Evolutionary conservation across 2,888 invertebrate species (phyloP).

Genomic region (Drosophila phalerata): DNA sequence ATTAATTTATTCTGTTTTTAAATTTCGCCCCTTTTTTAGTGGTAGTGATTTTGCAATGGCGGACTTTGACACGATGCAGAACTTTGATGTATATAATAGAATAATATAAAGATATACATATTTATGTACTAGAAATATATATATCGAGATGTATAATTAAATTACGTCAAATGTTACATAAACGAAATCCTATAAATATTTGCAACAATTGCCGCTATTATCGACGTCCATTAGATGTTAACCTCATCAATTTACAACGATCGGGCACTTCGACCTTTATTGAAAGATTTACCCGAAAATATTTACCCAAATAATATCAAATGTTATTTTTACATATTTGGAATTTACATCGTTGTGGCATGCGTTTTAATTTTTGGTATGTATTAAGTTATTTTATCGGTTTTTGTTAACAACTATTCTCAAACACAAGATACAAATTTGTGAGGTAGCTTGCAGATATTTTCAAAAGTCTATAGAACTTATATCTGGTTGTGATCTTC

Average conservation of each 20-base stretch:
- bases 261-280: constrained; percentile 37
- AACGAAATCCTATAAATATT: constrained; percentile 45
- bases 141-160: constrained; percentile 32
- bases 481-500: constrained; percentile 60
- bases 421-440: constrained; percentile 9
- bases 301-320: constrained; percentile 30
- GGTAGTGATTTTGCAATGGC: constrained; percentile 76
- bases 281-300: constrained; percentile 19
- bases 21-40: constrained; percentile 56
- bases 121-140: constrained; percentile 33
- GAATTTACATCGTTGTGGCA: constrained; percentile 67
- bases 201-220: constrained; percentile 51
- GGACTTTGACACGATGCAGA: constrained; percentile 77
- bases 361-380: constrained; percentile 70
- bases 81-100: constrained; percentile 66
- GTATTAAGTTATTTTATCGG: constrained; percentile 47
- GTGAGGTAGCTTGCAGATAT: constrained; percentile 23
- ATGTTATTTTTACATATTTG: constrained; percentile 56
- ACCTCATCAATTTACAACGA: constrained; percentile 38
- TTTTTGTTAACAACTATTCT: constrained; percentile 3
- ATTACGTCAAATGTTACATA: constrained; percentile 39
- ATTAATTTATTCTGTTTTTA: constrained; percentile 50
- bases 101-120: constrained; percentile 33
- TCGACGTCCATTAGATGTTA: constrained; percentile 64
- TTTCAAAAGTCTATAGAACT: constrained; percentile 18